These are phyloP conservation scores for Epinotia demarniana DNA, from an alignment of 2,888 invertebrate genomes.

Conservation along the genomic window DNA sequence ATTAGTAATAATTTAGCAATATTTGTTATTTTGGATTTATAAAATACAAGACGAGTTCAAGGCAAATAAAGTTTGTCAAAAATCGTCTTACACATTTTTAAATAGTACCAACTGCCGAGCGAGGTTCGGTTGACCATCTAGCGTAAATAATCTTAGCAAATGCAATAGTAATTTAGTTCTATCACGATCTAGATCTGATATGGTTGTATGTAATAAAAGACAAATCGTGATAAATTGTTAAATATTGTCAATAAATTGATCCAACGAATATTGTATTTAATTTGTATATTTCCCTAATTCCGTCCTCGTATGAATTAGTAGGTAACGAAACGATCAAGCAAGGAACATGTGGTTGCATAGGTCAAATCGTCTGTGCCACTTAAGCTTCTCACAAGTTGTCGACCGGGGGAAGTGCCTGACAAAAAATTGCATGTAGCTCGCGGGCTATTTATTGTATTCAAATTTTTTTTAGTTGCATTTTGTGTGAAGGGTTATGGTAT, in stretches of 20 bases:
- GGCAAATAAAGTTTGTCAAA: background rate
- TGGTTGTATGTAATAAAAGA: conserved; percentile 69
- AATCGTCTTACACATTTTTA: background rate
- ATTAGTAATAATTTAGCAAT: conserved; percentile 24
- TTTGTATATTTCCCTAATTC: conserved; percentile 24
- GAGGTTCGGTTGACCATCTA: conserved; percentile 19
- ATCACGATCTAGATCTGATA: conserved; percentile 69
- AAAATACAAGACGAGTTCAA: conserved; percentile 5
- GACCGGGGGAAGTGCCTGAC: too few relatives aligned
- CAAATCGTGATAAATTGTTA: conserved; percentile 81
- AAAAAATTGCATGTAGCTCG: too few relatives aligned
- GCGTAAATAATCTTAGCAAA: conserved; percentile 32
- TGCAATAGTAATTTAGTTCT: conserved; percentile 34
- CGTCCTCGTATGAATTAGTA: background rate
- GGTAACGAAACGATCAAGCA: too few relatives aligned
- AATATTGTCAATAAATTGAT: conserved; percentile 75
- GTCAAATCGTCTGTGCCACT: too few relatives aligned
- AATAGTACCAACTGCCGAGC: conserved; percentile 4
- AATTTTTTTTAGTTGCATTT: too few relatives aligned
- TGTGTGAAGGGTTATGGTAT: too few relatives aligned
- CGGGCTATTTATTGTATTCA: too few relatives aligned
- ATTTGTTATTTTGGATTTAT: conserved; percentile 2
- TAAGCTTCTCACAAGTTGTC: too few relatives aligned
- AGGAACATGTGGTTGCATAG: too few relatives aligned
- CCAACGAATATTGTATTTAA: conserved; percentile 48